Evolutionary conservation across 2,888 invertebrate genomes (phyloP), one percentile per base, ranked within the genome.

Genomic region (Volucella zonaria): DNA sequence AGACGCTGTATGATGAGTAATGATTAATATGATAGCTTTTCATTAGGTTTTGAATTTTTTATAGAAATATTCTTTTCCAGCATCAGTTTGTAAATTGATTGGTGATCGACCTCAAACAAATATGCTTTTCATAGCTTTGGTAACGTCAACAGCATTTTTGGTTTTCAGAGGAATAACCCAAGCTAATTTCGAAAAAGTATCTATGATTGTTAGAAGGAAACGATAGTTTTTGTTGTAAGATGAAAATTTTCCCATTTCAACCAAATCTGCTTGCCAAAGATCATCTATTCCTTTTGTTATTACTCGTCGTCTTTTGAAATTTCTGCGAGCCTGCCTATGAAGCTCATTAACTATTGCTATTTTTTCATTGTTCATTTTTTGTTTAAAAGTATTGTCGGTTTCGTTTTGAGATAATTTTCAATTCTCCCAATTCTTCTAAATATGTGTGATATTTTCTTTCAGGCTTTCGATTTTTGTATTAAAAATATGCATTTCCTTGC

Each of bases 181-280:
- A 6, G 90, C 88, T 88, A 87, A 92, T 88, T 92, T 92, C 4
- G 90, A 91, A 87, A 91, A 91, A 42, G 87, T 86, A 87, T 92
- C 90, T 52, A 91, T 92, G 18, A 90, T 87, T n/a, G 89, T 89
- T 73, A 92, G 87, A 59, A 92, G 83, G 68, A 89, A 91, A 74
- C 88, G 88, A 74, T 86, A 88, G 3, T 88, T 88, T 15, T 88
- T 89, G 81, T 91, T 92, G 40, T 87, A 78, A 47, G 74, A 74
- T 9, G 90, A 68, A 88, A 89, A 90, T 14, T 81, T 58, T 31
- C 82, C 77, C 89, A 91, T 89, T 75, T 90, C 89, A 18, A 89
- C 90, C 43, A 92, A 87, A 89, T 92, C 92, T n/a, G 90, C 90
- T 89, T 92, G 92, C 91, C 90, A 91, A 14, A 91, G 87, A 85